Evolutionary conservation across 2,113 vertebrate species (phyloP).

Genomic region (Alethe diademata): DNA sequence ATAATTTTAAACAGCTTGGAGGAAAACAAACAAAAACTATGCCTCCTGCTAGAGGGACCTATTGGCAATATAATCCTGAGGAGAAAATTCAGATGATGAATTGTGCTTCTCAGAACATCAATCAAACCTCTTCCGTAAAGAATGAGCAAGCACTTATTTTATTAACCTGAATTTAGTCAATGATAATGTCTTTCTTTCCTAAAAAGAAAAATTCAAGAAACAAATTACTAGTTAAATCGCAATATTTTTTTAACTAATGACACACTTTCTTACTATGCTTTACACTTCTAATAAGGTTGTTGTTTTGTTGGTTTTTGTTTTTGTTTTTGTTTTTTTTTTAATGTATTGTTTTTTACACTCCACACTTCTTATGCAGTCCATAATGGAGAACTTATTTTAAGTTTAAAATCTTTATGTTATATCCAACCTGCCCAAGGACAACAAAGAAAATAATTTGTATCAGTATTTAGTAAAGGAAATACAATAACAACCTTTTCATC

Average conservation of each 20-base stretch:
- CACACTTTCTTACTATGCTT: not conserved
- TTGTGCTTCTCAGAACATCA: not conserved
- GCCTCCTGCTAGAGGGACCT: not conserved
- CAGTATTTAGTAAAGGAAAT: not conserved
- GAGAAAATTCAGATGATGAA: constrained; percentile 27
- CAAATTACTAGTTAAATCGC: not conserved
- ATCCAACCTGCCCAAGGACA: not conserved
- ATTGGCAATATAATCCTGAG: not conserved
- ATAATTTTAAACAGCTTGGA: constrained; percentile 21
- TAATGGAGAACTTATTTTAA: not conserved
- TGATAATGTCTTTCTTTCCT: not conserved
- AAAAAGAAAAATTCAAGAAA: not conserved
- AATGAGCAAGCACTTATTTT: not conserved
- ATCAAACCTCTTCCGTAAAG: not conserved
- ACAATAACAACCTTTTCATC: not conserved
- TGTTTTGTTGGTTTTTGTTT: too few relatives aligned
- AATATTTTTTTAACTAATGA: not conserved
- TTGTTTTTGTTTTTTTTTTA: not conserved
- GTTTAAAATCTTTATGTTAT: not conserved
- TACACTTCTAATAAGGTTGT: not conserved
- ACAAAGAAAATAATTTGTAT: not conserved
- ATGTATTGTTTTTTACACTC: not conserved
- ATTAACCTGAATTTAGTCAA: not conserved
- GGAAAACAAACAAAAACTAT: constrained; percentile 43
- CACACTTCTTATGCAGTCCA: not conserved